Evolutionary conservation across 2,113 vertebrate genomes (phyloP).

Genomic region (Hippocampus comes): DNA sequence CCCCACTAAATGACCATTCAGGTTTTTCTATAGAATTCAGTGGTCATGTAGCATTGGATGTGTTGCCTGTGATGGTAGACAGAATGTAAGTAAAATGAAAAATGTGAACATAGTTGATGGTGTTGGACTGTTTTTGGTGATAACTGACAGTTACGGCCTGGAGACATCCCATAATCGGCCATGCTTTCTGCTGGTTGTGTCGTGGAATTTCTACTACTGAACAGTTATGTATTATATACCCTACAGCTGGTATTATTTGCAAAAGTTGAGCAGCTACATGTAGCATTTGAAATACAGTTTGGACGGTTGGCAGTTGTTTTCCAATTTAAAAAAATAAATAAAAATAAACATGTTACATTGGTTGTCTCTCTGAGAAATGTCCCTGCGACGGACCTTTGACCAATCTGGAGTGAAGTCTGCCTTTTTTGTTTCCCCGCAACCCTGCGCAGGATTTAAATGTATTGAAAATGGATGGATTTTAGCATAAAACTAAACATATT

Average conservation of each 20-base stretch:
- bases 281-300: conserved; percentile 36
- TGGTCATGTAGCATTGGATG: conserved; percentile 11
- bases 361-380: background rate
- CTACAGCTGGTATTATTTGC: conserved; percentile 6
- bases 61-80: conserved; percentile 43
- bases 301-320: conserved; percentile 37
- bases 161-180: background rate
- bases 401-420: no score
- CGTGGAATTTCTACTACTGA: conserved; percentile 12
- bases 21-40: conserved; percentile 26
- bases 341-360: conserved; percentile 14
- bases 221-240: background rate
- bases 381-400: no score
- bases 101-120: conserved; percentile 30
- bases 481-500: no score
- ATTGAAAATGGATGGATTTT: no score
- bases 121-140: conserved; percentile 22
- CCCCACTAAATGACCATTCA: conserved; percentile 35
- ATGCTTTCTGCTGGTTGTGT: conserved; percentile 21
- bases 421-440: no score
- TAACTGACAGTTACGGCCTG: conserved; percentile 12
- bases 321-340: conserved; percentile 59
- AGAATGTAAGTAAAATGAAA: conserved; percentile 40
- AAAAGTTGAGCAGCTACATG: conserved; percentile 25
- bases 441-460: no score